phyloP scores from a whole-genome alignment of 2,113 vertebrate species.

The Mus musculus region DNA sequence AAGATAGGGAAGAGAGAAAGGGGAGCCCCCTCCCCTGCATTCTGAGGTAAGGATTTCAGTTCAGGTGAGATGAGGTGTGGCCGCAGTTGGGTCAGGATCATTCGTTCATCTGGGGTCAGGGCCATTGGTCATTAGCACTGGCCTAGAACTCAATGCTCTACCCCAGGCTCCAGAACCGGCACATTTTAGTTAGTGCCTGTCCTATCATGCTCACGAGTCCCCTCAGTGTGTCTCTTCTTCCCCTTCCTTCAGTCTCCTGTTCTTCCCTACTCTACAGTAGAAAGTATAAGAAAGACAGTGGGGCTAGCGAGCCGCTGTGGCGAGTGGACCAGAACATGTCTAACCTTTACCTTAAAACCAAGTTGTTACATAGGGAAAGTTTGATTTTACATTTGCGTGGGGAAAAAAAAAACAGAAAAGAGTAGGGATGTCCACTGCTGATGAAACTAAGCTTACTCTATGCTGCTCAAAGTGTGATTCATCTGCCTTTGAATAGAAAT shows the following conservation, averaged over 20 bases:
- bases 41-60: neutral
- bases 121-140: neutral
- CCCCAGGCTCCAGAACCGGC: neutral
- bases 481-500: constrained; percentile 11
- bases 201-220: neutral
- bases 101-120: neutral
- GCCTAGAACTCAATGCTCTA: neutral
- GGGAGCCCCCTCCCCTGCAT: too few relatives aligned
- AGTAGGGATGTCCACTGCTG: neutral
- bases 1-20: neutral
- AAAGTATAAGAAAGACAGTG: neutral
- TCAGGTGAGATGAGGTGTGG: neutral
- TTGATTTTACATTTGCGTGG: neutral
- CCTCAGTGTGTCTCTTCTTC: neutral
- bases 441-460: neutral
- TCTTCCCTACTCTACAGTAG: neutral
- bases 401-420: neutral
- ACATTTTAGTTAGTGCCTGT: neutral
- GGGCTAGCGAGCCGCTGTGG: neutral
- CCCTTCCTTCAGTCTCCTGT: neutral
- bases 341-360: neutral
- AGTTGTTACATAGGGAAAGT: neutral
- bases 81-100: neutral
- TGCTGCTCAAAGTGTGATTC: neutral
- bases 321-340: neutral